These are phyloP conservation scores for Caiman crocodilus DNA, from an alignment of 2,797 vertebrate species.

Conservation along the genomic window DNA sequence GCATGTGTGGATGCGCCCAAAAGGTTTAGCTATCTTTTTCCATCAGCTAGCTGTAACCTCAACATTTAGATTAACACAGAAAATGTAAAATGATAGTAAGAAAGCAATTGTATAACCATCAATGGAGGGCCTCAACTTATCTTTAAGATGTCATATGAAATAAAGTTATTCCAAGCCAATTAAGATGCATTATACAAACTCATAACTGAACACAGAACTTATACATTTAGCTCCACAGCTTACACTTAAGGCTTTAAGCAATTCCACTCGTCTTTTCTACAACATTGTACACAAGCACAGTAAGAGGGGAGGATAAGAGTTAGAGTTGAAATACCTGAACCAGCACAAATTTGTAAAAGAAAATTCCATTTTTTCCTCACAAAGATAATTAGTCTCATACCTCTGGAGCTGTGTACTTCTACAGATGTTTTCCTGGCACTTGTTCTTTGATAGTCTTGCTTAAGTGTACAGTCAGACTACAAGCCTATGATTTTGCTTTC, in stretches of 20 bases:
- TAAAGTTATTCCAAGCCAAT: background rate
- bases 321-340: background rate
- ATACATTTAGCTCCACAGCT: background rate
- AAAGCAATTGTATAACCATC: background rate
- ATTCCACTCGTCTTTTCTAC: background rate
- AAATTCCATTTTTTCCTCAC: background rate
- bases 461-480: background rate
- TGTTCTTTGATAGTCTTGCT: background rate
- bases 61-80: background rate
- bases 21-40: conserved; percentile 29
- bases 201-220: background rate
- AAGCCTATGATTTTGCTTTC: background rate
- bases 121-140: background rate
- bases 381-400: background rate
- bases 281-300: background rate
- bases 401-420: background rate
- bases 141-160: background rate
- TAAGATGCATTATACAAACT: background rate
- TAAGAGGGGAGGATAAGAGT: background rate
- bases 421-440: background rate
- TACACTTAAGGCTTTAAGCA: background rate
- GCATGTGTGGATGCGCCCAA: background rate
- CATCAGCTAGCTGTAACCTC: background rate
- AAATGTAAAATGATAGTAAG: background rate
- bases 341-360: background rate